Evolutionary conservation across 2,888 invertebrate genomes (phyloP).

Genomic region (Aphidoletes aphidimyza): DNA sequence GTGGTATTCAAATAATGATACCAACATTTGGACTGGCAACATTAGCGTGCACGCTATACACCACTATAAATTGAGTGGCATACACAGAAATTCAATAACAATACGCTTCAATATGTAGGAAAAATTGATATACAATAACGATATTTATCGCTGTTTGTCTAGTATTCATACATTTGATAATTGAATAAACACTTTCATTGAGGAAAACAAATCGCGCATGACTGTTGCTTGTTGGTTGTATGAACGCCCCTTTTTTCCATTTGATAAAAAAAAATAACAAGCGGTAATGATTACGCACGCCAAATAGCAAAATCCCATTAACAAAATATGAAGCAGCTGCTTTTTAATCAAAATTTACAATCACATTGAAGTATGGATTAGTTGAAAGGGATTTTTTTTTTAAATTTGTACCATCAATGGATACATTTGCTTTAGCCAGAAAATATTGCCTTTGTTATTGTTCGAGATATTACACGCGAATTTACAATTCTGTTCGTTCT

Average conservation of each 20-base stretch:
- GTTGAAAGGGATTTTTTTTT: background rate
- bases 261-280: constrained; percentile 45
- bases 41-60: too few relatives aligned
- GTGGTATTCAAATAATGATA: constrained; percentile 43
- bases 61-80: background rate
- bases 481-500: too few relatives aligned
- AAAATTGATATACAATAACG: background rate
- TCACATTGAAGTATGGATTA: background rate
- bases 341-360: background rate
- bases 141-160: background rate
- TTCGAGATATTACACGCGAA: too few relatives aligned
- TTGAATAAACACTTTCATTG: constrained; percentile 25
- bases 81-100: constrained; percentile 2
- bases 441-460: too few relatives aligned
- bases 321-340: background rate
- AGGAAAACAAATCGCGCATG: constrained; percentile 29
- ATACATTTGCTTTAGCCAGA: too few relatives aligned
- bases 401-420: too few relatives aligned
- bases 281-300: background rate
- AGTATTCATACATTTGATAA: background rate
- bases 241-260: constrained; percentile 8
- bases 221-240: background rate
- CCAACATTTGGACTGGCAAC: background rate
- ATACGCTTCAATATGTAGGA: background rate
- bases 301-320: background rate